Percentiles rank a stretch among this genome's conserved stretches.
Conservation (phyloP, 2,888 invertebrate species). For the Erebia palarica region DNA sequence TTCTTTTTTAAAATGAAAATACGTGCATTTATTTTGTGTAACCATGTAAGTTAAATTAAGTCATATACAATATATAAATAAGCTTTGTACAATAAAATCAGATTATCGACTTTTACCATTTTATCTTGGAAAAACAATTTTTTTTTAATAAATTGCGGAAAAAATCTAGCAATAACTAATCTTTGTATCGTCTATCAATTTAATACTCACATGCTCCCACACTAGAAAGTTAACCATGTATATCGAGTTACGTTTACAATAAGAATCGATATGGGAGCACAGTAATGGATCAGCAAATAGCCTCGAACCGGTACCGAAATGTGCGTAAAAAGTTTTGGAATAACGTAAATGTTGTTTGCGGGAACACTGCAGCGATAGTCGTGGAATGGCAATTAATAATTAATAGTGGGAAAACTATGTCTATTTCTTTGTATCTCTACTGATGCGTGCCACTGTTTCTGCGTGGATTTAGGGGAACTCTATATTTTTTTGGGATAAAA, state of each 20-base stretch:
- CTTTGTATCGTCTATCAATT: background rate
- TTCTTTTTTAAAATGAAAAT: too few species aligned
- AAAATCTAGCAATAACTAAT: background rate
- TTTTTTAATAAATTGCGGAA: too few species aligned
- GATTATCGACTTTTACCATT: too few species aligned
- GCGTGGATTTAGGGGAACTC: too few species aligned
- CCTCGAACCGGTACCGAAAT: constrained; percentile 32
- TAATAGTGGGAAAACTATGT: background rate
- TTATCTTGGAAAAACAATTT: too few species aligned
- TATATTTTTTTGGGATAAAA: too few species aligned
- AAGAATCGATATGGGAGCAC: constrained; percentile 33
- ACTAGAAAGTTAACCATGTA: constrained; percentile 9
- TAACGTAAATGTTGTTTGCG: constrained; percentile 5
- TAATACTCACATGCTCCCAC: background rate
- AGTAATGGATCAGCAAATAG: constrained; percentile 44
- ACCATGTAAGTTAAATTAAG: too few species aligned
- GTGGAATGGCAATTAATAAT: background rate
- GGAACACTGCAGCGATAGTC: background rate
- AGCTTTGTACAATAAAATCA: too few species aligned
- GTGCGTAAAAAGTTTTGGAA: background rate
- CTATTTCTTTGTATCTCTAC: too few species aligned
- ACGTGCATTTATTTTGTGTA: too few species aligned
- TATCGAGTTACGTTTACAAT: constrained; percentile 32
- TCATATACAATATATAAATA: too few species aligned
- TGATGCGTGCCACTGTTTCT: too few species aligned